These are phyloP conservation scores for Hedya salicella DNA, from an alignment of 2,888 invertebrate species.

Conservation along the genomic window DNA sequence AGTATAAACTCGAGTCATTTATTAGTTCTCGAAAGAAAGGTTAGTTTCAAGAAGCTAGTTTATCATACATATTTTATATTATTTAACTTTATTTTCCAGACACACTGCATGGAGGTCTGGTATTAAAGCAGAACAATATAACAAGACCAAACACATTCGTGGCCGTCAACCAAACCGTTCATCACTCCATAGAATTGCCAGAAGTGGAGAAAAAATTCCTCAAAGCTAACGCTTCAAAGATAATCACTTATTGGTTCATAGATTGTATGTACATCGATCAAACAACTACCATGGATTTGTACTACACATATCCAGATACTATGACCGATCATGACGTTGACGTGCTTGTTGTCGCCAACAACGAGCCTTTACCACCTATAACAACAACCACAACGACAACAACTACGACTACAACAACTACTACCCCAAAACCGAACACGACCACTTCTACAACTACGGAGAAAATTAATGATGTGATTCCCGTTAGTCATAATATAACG, in stretches of 20 bases:
- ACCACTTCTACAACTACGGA: conserved; percentile 49
- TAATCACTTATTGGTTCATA: conserved; percentile 91
- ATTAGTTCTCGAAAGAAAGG: no score
- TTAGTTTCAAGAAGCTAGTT: no score
- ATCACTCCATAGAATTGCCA: conserved; percentile 85
- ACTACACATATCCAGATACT: conserved; percentile 86
- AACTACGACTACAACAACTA: conserved; percentile 69
- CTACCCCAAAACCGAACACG: conserved; percentile 53
- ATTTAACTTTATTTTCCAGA: conserved; percentile 74
- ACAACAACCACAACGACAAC: conserved; percentile 79
- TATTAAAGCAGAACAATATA: conserved; percentile 86
- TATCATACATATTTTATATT: no score
- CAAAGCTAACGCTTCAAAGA: conserved; percentile 69
- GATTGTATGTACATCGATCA: conserved; percentile 89
- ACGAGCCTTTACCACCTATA: conserved; percentile 85
- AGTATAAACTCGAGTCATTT: no score
- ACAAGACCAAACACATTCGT: conserved; percentile 85
- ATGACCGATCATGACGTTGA: conserved; percentile 87
- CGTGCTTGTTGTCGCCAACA: conserved; percentile 89
- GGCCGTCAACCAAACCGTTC: conserved; percentile 85
- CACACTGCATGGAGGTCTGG: conserved; percentile 88
- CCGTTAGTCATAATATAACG: conserved; percentile 23
- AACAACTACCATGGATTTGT: conserved; percentile 85
- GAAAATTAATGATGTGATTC: conserved; percentile 14
- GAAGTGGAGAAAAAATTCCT: conserved; percentile 87